Evolutionary conservation across 2,113 vertebrate genomes (phyloP), one percentile per base, ranked within the genome.

Genomic region (Nothocercus nigrocapillus): DNA sequence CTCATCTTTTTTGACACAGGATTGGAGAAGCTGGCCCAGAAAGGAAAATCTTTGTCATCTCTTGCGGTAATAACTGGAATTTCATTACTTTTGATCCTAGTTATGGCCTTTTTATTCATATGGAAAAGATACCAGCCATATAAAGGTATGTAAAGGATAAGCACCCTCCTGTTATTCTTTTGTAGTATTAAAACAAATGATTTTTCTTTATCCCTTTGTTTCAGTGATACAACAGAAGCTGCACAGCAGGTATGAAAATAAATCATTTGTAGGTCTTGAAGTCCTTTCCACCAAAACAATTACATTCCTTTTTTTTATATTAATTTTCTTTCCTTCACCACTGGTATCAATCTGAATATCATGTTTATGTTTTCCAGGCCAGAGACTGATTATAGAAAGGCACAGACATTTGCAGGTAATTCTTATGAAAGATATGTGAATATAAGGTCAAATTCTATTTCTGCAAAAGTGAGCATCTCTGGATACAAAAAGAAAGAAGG

Each of bases 11-110:
- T 90, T 96, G 74, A 89, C 74, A 92, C 93, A 98, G 98, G 98
- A 76, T 61, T 97, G 85, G 98, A 98, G 94, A 98, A 97, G 45
- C 89, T 98, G 93, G 82, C 97, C 68, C 98, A 98, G 51, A 98
- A 97, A 94, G 97, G 96, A 81, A 98, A 97, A 82, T 98, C 98
- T 63, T 79, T 98, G 79, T 97, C 97, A 30, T 96, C 98, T 63
- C 97, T 98, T 94, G 98, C 98, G 89, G 96, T 97, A 93, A 98
- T 98, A 94, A 98, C 98, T 3, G 98, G 98, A 96, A 95, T 98
- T 89, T 98, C 98, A 36, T 89, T 98, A 73, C 98, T 98, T 97
- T 94, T 98, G 91, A 98, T 98, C 94, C 49, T 98, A 82, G 94
- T 96, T 89, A 97, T 98, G 91, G 78, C 77, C 67, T 85, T 98